Evolutionary conservation across 1,140 invertebrate genomes (phyloP).

Genomic region (Drosophila persimilis): DNA sequence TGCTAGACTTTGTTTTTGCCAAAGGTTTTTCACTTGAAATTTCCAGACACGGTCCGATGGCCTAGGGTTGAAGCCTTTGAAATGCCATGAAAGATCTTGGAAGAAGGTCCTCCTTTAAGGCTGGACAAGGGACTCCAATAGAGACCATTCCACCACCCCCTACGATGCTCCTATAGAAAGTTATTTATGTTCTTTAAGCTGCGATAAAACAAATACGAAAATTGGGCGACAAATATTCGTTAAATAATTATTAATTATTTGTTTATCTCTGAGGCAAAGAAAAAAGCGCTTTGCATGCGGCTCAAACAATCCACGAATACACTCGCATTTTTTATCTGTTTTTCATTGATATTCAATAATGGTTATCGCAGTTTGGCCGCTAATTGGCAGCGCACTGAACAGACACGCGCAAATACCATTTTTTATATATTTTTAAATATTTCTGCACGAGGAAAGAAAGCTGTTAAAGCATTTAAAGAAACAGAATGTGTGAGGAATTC

Average conservation of each 20-base stretch:
- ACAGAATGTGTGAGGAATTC: neutral
- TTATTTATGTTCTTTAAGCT: slow-evolving; percentile 15
- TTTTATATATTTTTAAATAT: slow-evolving; percentile 30
- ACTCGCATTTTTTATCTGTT: slow-evolving; percentile 44
- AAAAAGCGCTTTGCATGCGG: slow-evolving; percentile 16
- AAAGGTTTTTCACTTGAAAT: slow-evolving; percentile 24
- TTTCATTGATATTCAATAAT: slow-evolving; percentile 73
- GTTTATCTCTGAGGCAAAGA: slow-evolving; percentile 45
- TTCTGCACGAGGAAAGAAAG: slow-evolving; percentile 1
- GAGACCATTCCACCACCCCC: too few species aligned
- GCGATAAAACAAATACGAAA: slow-evolving; percentile 45
- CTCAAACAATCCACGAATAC: slow-evolving; percentile 21
- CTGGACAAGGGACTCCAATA: too few species aligned
- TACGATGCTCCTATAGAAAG: slow-evolving; percentile 8
- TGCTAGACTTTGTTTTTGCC: slow-evolving; percentile 25
- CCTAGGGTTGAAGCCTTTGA: slow-evolving; percentile 5
- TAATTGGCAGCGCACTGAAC: slow-evolving; percentile 56
- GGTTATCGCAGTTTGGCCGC: slow-evolving; percentile 59
- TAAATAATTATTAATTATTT: slow-evolving; percentile 63
- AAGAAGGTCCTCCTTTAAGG: too few species aligned
- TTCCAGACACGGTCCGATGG: neutral
- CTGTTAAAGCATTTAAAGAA: neutral
- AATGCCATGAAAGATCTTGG: too few species aligned
- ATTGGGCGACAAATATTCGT: slow-evolving; percentile 51
- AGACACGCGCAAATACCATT: slow-evolving; percentile 59